Conservation (phyloP, 1,140 invertebrate species). For the Vanessa atalanta region DNA sequence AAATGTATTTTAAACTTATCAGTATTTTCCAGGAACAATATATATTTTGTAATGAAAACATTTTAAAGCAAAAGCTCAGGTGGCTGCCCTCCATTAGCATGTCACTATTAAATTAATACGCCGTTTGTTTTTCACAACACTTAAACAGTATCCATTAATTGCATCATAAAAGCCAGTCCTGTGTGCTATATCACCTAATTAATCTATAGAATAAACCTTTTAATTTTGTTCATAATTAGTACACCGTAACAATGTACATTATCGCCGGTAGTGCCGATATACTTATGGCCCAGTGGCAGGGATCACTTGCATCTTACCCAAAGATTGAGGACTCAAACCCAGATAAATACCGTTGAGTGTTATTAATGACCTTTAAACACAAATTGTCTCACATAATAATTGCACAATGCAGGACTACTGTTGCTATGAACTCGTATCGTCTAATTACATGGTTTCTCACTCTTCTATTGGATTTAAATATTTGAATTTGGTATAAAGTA, state of each 20-base stretch:
- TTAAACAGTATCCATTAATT: constrained; percentile 60
- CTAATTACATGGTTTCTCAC: no score
- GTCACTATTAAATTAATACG: constrained; percentile 66
- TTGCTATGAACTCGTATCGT: no score
- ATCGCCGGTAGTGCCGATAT: no score
- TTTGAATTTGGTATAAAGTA: no score
- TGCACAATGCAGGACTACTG: no score
- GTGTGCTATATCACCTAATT: constrained; percentile 50
- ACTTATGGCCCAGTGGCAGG: no score
- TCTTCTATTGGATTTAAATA: no score
- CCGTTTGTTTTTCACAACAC: constrained; percentile 63
- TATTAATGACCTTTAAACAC: no score
- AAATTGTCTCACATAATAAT: no score
- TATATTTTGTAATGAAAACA: constrained; percentile 35
- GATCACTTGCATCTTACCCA: no score
- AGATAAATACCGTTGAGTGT: no score
- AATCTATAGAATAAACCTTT: constrained; percentile 50
- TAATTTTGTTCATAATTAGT: constrained; percentile 16
- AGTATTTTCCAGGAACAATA: constrained; percentile 23
- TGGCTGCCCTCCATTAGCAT: constrained; percentile 57
- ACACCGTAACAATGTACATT: background rate
- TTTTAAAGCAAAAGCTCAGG: constrained; percentile 46
- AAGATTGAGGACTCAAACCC: no score
- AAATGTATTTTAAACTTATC: constrained; percentile 14
- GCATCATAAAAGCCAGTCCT: constrained; percentile 59